Conservation (phyloP, 2,113 vertebrate genomes). For the Rutilus rutilus region DNA sequence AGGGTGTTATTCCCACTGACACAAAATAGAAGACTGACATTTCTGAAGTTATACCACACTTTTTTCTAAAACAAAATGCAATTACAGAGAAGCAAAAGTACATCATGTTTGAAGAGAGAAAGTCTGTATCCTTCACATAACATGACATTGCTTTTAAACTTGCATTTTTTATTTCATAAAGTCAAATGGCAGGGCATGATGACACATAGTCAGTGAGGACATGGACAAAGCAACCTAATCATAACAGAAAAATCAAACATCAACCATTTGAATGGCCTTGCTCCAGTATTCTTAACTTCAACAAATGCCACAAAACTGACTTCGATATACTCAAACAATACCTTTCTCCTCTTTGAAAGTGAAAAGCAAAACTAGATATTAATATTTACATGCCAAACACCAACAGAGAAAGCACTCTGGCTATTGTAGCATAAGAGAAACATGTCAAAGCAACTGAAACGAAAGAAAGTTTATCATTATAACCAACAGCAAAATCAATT, state of each 20-base stretch:
- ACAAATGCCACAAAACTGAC: neutral
- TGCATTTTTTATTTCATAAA: neutral
- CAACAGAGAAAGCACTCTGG: neutral
- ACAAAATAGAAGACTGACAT: slow-evolving; percentile 5
- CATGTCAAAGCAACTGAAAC: neutral
- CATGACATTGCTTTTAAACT: neutral
- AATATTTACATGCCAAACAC: neutral
- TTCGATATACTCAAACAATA: neutral
- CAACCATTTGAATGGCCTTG: slow-evolving; percentile 22
- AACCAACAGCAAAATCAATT: neutral
- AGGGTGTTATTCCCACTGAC: slow-evolving; percentile 18
- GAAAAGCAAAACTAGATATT: neutral
- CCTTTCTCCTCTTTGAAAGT: neutral
- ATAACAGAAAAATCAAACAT: neutral
- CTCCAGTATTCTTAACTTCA: neutral
- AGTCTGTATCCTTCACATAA: neutral
- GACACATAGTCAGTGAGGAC: neutral
- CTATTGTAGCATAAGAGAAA: neutral
- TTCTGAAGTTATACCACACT: neutral
- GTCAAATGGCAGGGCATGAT: neutral
- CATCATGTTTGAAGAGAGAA: neutral
- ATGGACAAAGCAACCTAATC: neutral
- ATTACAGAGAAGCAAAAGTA: neutral
- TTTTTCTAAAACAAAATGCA: neutral
- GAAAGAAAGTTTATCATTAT: neutral